Evolutionary conservation across 2,797 vertebrate genomes (phyloP).

Genomic region (Anas flavirostris): DNA sequence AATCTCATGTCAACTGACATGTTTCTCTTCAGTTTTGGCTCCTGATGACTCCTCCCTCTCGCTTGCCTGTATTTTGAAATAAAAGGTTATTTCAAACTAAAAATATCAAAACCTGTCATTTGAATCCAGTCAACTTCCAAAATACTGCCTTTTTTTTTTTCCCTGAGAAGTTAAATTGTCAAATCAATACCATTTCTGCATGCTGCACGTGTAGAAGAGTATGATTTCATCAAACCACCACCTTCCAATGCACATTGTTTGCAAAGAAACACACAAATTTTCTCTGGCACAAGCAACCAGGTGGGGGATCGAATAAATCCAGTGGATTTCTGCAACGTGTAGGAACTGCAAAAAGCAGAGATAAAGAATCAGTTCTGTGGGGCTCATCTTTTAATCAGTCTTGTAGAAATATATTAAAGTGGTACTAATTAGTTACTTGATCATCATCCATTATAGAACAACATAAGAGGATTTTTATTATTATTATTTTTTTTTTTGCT

Average conservation of each 20-base stretch:
- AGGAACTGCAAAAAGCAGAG: not conserved
- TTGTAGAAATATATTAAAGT: accelerated
- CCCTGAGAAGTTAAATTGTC: slow-evolving; percentile 8
- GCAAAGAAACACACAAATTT: not conserved
- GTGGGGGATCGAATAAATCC: accelerated
- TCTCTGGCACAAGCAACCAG: not conserved
- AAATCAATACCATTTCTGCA: not conserved
- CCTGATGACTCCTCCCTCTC: not conserved
- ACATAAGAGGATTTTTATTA: not conserved
- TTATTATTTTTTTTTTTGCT: not conserved
- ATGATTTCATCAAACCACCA: not conserved
- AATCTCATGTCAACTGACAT: not conserved
- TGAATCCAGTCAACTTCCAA: slow-evolving; percentile 7
- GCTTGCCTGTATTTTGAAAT: slow-evolving; percentile 17
- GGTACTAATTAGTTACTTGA: accelerated
- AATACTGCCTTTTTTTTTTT: not conserved
- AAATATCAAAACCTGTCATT: slow-evolving; percentile 48
- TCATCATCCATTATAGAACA: not conserved
- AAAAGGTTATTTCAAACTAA: slow-evolving; percentile 5
- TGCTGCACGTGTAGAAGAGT: not conserved
- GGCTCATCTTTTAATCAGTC: not conserved
- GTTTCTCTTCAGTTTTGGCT: not conserved
- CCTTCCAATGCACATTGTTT: accelerated
- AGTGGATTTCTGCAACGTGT: not conserved
- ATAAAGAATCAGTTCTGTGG: not conserved